Percentiles rank a stretch among this genome's conserved stretches.
Conservation (phyloP, 2,797 vertebrate genomes). For the Acridotheres tristis region DNA sequence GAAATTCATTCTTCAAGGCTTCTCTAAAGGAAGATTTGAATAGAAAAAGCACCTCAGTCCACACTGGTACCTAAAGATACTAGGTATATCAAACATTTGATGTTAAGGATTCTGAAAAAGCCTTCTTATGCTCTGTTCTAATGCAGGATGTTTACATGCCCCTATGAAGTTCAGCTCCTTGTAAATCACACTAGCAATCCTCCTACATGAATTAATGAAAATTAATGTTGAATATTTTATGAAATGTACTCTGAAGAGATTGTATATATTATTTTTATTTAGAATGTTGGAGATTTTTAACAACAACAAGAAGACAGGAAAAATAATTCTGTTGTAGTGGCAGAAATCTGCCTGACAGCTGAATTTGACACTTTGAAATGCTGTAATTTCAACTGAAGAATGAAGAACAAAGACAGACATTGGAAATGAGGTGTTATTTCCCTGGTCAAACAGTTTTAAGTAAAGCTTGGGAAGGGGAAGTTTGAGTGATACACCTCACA, state of each 20-base stretch:
- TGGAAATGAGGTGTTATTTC: neutral
- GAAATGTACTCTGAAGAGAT: neutral
- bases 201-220: neutral
- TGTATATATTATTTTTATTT: neutral
- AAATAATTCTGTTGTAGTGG: neutral
- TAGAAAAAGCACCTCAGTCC: neutral
- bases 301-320: fast-evolving
- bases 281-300: fast-evolving
- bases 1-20: neutral
- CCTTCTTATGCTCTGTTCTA: neutral
- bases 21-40: neutral
- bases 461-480: neutral
- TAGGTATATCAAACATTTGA: neutral
- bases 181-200: neutral
- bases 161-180: neutral
- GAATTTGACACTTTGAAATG: neutral
- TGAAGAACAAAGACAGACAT: neutral
- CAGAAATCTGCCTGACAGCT: neutral
- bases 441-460: neutral
- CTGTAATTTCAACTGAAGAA: neutral
- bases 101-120: neutral
- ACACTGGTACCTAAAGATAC: neutral
- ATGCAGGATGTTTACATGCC: neutral
- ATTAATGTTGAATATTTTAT: neutral
- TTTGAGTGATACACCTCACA: neutral